Evolutionary conservation across 1,140 invertebrate genomes (phyloP).

Genomic region (Ceratitis capitata): DNA sequence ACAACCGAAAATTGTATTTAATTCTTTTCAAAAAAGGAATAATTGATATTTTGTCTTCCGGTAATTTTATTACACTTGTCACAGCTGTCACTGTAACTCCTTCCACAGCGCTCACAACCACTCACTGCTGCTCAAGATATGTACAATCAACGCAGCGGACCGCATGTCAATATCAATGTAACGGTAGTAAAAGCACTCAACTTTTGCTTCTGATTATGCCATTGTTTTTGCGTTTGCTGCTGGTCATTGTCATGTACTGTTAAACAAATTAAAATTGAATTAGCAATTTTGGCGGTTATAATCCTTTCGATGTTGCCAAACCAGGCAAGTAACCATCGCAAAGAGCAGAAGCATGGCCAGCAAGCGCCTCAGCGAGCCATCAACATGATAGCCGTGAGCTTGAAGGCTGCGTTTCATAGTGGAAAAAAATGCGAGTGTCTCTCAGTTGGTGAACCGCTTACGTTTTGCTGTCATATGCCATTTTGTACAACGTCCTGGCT

Average conservation of each 20-base stretch:
- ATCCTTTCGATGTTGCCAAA: constrained; percentile 26
- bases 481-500: neutral
- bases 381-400: neutral
- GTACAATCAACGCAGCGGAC: neutral
- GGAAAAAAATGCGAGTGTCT: neutral
- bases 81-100: neutral
- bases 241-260: neutral
- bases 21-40: neutral
- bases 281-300: constrained; percentile 47
- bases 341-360: too few relatives aligned
- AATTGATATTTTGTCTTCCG: constrained; percentile 8
- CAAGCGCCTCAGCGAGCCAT: too few relatives aligned
- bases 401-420: neutral
- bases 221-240: neutral
- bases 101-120: neutral
- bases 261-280: constrained; percentile 49
- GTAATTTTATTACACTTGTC: neutral
- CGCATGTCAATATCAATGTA: neutral
- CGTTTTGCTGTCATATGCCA: neutral
- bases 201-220: neutral
- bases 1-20: neutral
- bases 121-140: too few relatives aligned
- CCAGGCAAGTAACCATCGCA: neutral
- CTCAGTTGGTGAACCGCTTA: neutral
- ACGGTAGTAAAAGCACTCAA: neutral